Evolutionary conservation across 1,140 invertebrate species (phyloP), one percentile per base, ranked within the genome.

Genomic region (Drosophila parvula): DNA sequence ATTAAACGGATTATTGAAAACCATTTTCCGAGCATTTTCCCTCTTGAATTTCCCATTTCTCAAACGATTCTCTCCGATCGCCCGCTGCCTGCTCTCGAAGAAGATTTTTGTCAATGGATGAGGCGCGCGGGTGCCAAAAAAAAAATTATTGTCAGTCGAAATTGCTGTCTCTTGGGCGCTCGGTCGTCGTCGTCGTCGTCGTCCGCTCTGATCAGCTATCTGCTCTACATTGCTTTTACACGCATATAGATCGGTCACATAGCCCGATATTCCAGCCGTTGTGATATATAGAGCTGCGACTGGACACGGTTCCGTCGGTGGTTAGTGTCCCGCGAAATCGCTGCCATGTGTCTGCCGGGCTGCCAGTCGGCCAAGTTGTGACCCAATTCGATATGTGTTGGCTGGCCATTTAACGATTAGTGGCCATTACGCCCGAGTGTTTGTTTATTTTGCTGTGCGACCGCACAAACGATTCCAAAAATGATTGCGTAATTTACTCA

Each of bases 131-230:
- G 58, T 86, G 82, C 82, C 82, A 86, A 86, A 86, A 88, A 86
- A 86, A 86, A 88, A 88, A 88, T 79, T 83, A 86, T 79, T 89
- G 84, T 88, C 84, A 88, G 84, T 88, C 84, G 56, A 60, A 88
- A 89, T 79, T 79, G 69, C 78, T 84, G 74, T 89, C 84, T 89
- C 84, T 90, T 63, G 78, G 70, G 85, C 74, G 84, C 84, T 84
- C 84, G 84, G 41, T 84, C 69, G 76, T 77, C 57, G 63, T 55
- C 58, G 38, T 44, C 27, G 16, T 38, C 55, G 55, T 51, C 32
- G 78, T 56, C 16, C 70, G 67, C 30, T 64, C 55, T 36, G 50
- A 55, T 55, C 51, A n/a, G 32, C 40, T 22, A 18, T 18, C 53
- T 45, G 63, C 44, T 59, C 69, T n/a, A 71, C 27, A 73, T 71